A percentile compares a stretch with the other conserved stretches of the same genome.
Conservation (phyloP, 2,113 vertebrate species). For the Cynoglossus semilaevis region DNA sequence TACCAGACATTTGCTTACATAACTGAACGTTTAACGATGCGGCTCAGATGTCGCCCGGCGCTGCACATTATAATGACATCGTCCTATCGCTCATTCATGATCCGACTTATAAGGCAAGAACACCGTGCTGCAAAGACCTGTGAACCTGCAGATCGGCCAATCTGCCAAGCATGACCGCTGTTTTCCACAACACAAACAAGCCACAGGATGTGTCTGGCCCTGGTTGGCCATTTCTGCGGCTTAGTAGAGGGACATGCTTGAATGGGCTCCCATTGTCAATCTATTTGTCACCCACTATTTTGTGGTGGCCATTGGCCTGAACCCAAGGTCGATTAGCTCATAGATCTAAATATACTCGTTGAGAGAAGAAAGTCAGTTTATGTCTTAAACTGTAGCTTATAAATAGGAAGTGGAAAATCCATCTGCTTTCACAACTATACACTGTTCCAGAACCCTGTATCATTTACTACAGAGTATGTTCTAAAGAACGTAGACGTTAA, state of each 20-base stretch:
- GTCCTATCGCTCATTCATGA: conserved; percentile 64
- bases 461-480: too few relatives aligned
- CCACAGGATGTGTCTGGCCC: conserved; percentile 50
- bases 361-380: conserved; percentile 20
- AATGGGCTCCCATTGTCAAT: conserved; percentile 71
- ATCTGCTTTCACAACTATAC: background rate
- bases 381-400: conserved; percentile 37
- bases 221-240: conserved; percentile 42
- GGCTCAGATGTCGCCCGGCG: conserved; percentile 40
- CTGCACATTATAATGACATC: conserved; percentile 57
- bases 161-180: conserved; percentile 60
- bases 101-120: conserved; percentile 69
- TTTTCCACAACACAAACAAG: conserved; percentile 75
- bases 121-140: conserved; percentile 39
- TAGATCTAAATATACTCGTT: conserved; percentile 64
- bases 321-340: conserved; percentile 62
- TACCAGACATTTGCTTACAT: conserved; percentile 31
- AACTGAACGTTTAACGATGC: conserved; percentile 17
- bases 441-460: background rate
- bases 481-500: too few relatives aligned
- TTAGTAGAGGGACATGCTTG: conserved; percentile 55
- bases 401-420: conserved; percentile 9
- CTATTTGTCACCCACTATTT: conserved; percentile 75
- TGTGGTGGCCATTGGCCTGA: conserved; percentile 59
- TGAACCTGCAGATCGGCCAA: conserved; percentile 36